phyloP scores from a whole-genome alignment of 2,113 vertebrate species.

The Athene cunicularia region DNA sequence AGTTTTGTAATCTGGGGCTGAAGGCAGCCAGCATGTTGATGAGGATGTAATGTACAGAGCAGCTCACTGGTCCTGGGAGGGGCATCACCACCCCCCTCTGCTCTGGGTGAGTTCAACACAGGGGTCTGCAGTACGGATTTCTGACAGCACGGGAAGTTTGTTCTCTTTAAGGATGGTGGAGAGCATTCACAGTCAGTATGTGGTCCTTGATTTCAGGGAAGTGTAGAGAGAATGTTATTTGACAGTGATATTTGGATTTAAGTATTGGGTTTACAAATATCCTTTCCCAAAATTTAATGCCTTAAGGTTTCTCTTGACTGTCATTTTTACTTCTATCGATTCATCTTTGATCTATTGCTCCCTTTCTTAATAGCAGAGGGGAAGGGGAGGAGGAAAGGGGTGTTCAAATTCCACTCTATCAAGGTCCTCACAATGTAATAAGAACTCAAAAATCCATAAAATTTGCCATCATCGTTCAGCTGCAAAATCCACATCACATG shows the following conservation, averaged over 20 bases:
- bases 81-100: not conserved
- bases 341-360: not conserved
- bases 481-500: not conserved
- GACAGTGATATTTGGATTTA: not conserved
- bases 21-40: rapidly evolving
- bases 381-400: not conserved
- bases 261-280: not conserved
- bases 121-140: not conserved
- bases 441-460: constrained; percentile 46
- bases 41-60: rapidly evolving
- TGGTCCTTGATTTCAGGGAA: not conserved
- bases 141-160: not conserved
- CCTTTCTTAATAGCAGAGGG: not conserved
- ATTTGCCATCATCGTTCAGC: not conserved
- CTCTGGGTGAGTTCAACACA: not conserved
- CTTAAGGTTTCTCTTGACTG: not conserved
- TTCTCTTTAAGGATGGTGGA: too few species aligned
- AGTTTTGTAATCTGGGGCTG: not conserved
- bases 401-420: not conserved
- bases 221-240: not conserved
- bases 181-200: not conserved
- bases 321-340: not conserved
- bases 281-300: not conserved
- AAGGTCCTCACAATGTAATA: not conserved
- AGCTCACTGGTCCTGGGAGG: not conserved